Base-by-base conservation (phyloP, 2,888 invertebrate genomes). In the Polydrusus cervinus region DNA sequence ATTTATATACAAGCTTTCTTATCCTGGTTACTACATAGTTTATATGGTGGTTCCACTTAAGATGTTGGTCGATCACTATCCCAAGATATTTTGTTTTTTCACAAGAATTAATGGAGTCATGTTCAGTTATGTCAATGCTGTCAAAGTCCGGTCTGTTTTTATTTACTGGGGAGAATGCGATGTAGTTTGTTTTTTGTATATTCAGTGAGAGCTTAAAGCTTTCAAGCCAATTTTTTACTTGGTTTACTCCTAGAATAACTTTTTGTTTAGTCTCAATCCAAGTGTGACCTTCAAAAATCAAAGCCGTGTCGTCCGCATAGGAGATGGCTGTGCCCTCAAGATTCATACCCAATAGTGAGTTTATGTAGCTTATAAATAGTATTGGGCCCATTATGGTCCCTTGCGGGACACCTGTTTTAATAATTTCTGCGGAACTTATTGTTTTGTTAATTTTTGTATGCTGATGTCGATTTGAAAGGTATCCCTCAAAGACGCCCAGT, bases 111-210 rank as follows among this genome's bases (percentile, higher is more conserved):
- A 13, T 45, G n/a, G 45, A 45, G n/a, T 45, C 13, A n/a, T n/a
- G 10, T n/a, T 45, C 45, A n/a, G 10, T 45, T 45, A 45, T 45
- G 13, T n/a, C 6, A 45, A 45, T 45, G n/a, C 45, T 45, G n/a
- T 45, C 45, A n/a, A 45, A 45, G 6, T 45, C n/a, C n/a, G 45
- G 45, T n/a, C 45, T 45, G 45, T 45, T 45, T n/a, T n/a, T n/a
- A 6, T 45, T 45, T n/a, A 45, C 13, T 45, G 45, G 51, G 20
- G 51, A 51, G n/a, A 51, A 51, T 20, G 51, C 51, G 0, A 20
- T 51, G 11, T 18, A 51, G 20, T 51, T 51, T 20, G 51, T 51
- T 20, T 51, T 51, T 51, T 10, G 9, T 20, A 51, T 8, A 20
- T 51, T 51, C 20, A 51, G 10, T 11, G 20, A 20, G 10, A 51